Evolutionary conservation across 2,797 vertebrate genomes (phyloP).

Genomic region (Loris lydekkerianus): DNA sequence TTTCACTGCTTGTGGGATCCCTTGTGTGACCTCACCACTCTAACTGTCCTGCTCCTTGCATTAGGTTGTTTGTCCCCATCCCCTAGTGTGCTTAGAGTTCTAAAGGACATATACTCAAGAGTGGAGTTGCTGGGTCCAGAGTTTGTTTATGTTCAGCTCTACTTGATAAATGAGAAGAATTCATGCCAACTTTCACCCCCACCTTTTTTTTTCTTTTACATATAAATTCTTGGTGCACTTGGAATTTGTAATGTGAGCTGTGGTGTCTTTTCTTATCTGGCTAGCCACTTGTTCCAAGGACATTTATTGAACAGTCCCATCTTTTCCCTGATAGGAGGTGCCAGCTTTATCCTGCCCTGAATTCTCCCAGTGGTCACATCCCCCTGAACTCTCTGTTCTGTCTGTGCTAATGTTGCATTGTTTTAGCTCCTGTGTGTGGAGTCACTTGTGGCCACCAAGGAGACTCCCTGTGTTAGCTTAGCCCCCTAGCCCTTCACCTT

Average conservation of each 20-base stretch:
- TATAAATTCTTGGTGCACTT: not conserved
- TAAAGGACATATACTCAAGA: not conserved
- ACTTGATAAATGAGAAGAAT: fast-evolving
- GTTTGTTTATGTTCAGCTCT: not conserved
- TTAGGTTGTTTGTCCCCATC: too few relatives aligned
- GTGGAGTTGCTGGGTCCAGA: not conserved
- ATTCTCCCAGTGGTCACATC: not conserved
- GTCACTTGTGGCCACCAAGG: not conserved
- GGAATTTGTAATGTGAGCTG: not conserved
- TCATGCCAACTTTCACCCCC: not conserved
- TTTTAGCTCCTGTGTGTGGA: fast-evolving
- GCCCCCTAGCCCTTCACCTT: not conserved
- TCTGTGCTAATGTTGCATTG: fast-evolving
- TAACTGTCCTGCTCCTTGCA: fast-evolving
- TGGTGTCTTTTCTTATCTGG: not conserved
- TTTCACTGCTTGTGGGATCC: fast-evolving
- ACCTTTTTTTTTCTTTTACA: not conserved
- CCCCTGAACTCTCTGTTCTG: too few relatives aligned
- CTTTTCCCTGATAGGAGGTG: not conserved
- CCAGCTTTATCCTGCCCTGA: fast-evolving
- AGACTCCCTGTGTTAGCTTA: not conserved
- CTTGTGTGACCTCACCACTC: fast-evolving
- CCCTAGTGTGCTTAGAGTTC: not conserved
- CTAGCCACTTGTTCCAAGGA: not conserved
- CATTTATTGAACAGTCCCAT: fast-evolving